These are phyloP conservation scores for Acanthoscelides obtectus DNA, from an alignment of 2,888 invertebrate species.

Conservation along the genomic window DNA sequence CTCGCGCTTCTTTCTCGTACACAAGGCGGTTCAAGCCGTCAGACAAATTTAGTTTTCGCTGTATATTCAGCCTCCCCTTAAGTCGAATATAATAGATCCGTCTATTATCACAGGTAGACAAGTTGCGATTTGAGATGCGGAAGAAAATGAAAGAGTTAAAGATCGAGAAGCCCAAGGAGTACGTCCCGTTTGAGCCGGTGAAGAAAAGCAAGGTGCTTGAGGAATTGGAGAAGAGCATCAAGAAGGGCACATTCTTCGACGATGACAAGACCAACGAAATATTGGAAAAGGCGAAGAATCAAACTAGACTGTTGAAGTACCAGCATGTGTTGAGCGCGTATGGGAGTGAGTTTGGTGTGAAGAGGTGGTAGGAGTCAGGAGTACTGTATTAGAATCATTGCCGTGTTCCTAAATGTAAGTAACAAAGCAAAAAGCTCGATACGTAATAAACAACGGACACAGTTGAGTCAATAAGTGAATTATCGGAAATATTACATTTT, in stretches of 20 bases:
- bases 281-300: constrained; percentile 39
- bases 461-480: too few species aligned
- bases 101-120: constrained; percentile 35
- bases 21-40: too few species aligned
- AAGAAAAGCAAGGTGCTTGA: constrained; percentile 42
- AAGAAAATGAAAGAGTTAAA: constrained; percentile 40
- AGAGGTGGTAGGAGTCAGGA: constrained; percentile 24
- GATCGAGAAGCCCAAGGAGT: constrained; percentile 38
- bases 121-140: constrained; percentile 38
- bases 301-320: constrained; percentile 37
- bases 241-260: constrained; percentile 44
- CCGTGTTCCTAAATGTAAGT: not conserved
- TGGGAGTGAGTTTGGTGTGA: constrained; percentile 30
- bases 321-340: constrained; percentile 33
- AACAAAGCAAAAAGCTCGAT: not conserved
- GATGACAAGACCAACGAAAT: constrained; percentile 43
- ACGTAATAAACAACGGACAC: too few species aligned
- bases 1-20: too few species aligned
- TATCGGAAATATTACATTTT: too few species aligned
- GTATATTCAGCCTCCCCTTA: too few species aligned
- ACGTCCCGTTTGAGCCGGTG: constrained; percentile 41
- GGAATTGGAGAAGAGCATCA: constrained; percentile 41
- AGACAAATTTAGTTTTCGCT: too few species aligned
- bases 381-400: not conserved
- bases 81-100: too few species aligned